Evolutionary conservation across 2,888 invertebrate species (phyloP).

Genomic region (Cryptus armator): DNA sequence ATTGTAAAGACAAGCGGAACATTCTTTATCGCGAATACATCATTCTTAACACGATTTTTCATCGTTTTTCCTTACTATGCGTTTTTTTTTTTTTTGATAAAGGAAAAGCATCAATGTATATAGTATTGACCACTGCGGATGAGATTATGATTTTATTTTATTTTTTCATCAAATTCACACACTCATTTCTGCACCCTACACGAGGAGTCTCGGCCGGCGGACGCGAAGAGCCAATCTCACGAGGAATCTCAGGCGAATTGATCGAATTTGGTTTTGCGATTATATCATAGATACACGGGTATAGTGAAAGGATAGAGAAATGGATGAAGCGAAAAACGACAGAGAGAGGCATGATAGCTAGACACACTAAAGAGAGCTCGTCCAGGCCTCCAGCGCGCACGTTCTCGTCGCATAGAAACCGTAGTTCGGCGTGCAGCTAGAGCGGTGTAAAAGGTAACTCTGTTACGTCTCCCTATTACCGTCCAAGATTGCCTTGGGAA

Average conservation of each 20-base stretch:
- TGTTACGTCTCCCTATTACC: conserved; percentile 74
- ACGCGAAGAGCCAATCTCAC: conserved; percentile 67
- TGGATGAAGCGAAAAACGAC: conserved; percentile 27
- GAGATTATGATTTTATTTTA: conserved; percentile 29
- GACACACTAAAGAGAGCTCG: conserved; percentile 20
- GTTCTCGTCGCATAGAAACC: conserved; percentile 46
- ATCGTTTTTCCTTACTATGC: too few species aligned
- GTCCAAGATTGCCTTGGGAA: conserved; percentile 75
- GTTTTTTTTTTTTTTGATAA: too few species aligned
- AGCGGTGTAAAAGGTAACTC: conserved; percentile 72
- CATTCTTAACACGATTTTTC: too few species aligned
- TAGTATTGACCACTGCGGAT: too few species aligned
- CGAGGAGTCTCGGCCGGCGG: conserved; percentile 46
- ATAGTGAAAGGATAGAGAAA: conserved; percentile 37
- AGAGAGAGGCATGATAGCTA: conserved; percentile 9
- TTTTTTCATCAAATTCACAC: conserved; percentile 47
- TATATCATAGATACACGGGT: conserved; percentile 69
- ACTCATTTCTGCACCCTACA: conserved; percentile 8
- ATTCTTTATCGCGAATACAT: too few species aligned
- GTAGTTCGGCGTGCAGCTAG: conserved; percentile 44
- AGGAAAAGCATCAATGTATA: too few species aligned
- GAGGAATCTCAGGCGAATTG: conserved; percentile 70
- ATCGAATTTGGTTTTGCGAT: conserved; percentile 73
- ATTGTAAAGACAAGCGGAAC: too few species aligned
- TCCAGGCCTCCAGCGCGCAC: conserved; percentile 25